A percentile compares a stretch with the other conserved stretches of the same genome.
Evolutionary conservation across 2,797 vertebrate species (phyloP).

Genomic region (Syngnathus rostellatus): DNA sequence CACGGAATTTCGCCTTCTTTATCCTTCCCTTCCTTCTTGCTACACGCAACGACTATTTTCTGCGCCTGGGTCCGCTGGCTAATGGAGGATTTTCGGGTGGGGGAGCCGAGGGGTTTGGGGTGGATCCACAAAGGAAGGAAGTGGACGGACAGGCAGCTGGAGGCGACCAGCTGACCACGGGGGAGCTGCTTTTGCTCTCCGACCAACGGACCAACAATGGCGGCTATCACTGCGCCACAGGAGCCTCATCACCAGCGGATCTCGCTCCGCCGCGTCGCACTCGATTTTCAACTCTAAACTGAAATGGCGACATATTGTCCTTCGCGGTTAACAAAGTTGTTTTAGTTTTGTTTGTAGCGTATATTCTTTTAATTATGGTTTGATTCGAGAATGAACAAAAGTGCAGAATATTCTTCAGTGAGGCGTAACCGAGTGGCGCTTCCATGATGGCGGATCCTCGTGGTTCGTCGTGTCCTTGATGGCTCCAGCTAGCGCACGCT

Average conservation of each 20-base stretch:
- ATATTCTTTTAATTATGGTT: slow-evolving; percentile 5
- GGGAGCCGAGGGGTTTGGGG: slow-evolving; percentile 63
- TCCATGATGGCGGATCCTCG: slow-evolving; percentile 71
- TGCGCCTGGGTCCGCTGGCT: slow-evolving; percentile 38
- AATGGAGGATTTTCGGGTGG: slow-evolving; percentile 62
- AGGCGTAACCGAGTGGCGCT: slow-evolving; percentile 64
- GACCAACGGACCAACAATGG: slow-evolving; percentile 69
- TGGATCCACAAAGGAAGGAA: slow-evolving; percentile 69
- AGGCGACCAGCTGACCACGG: slow-evolving; percentile 79
- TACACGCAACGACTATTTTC: slow-evolving; percentile 59
- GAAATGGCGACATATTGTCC: neutral
- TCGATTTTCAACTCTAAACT: neutral
- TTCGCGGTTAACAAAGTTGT: slow-evolving; percentile 12
- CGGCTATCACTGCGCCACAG: slow-evolving; percentile 71
- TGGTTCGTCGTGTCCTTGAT: slow-evolving; percentile 61
- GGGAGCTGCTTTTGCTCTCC: slow-evolving; percentile 75
- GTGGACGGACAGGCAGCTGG: slow-evolving; percentile 69
- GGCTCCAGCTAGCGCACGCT: slow-evolving; percentile 31
- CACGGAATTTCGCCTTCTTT: slow-evolving; percentile 42
- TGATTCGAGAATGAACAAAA: slow-evolving; percentile 7
- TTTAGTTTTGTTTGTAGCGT: neutral
- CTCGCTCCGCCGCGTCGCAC: slow-evolving; percentile 64
- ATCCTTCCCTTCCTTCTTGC: slow-evolving; percentile 26
- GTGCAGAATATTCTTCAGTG: slow-evolving; percentile 58
- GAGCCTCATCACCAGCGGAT: slow-evolving; percentile 65